phyloP scores from a whole-genome alignment of 2,113 vertebrate genomes.

The Amblyornis subalaris region DNA sequence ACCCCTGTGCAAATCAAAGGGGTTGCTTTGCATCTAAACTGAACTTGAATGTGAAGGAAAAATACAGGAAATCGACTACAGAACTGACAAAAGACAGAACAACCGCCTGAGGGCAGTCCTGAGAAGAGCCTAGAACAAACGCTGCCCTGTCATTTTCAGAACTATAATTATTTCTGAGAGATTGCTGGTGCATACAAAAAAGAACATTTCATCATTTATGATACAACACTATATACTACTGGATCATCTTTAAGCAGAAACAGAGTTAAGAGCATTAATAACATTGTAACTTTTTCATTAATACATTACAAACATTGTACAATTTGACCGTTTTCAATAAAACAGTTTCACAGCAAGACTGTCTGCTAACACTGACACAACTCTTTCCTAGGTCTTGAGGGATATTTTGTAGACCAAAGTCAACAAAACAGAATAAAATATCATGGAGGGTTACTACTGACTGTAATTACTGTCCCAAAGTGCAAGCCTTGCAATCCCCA shows the following conservation, averaged over 20 bases:
- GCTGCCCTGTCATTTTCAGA: not conserved
- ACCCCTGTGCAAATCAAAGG: not conserved
- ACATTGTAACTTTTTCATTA: not conserved
- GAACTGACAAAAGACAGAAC: not conserved
- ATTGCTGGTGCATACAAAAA: not conserved
- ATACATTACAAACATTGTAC: fast-evolving
- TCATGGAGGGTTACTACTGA: not conserved
- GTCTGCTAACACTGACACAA: not conserved
- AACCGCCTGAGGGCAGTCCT: not conserved
- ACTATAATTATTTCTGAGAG: not conserved
- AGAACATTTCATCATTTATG: not conserved
- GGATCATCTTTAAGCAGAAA: not conserved
- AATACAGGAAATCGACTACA: not conserved
- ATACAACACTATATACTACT: not conserved
- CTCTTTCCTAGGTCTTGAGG: not conserved
- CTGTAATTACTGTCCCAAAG: not conserved
- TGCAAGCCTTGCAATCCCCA: not conserved
- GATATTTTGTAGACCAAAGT: not conserved
- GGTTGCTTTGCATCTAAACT: not conserved
- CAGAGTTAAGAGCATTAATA: not conserved
- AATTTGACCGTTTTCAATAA: not conserved
- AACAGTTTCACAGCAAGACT: not conserved
- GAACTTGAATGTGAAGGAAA: not conserved
- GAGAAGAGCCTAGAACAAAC: not conserved
- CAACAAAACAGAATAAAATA: not conserved